These are phyloP conservation scores for Takifugu ocellatus DNA, from an alignment of 2,797 vertebrate genomes.

Conservation along the genomic window DNA sequence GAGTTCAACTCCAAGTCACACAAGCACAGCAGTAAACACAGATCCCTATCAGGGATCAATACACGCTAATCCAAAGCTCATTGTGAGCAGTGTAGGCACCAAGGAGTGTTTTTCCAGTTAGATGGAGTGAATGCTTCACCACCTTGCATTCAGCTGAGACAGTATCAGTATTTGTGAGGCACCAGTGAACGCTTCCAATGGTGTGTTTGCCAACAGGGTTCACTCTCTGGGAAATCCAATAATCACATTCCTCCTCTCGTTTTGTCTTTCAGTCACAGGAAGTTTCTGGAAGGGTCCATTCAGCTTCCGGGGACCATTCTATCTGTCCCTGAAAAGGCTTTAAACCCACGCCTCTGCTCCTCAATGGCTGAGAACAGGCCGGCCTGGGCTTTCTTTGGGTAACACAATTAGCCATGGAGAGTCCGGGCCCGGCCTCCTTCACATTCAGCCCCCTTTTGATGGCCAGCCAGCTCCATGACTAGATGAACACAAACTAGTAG, in stretches of 20 bases:
- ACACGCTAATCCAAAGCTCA: conserved; percentile 35
- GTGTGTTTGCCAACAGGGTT: conserved; percentile 69
- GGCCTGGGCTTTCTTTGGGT: conserved; percentile 64
- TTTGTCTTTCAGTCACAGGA: conserved; percentile 59
- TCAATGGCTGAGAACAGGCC: conserved; percentile 73
- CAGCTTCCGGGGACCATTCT: conserved; percentile 60
- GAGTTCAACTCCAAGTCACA: conserved; percentile 13
- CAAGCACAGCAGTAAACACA: conserved; percentile 30
- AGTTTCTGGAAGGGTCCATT: conserved; percentile 70
- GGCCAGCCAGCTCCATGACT: conserved; percentile 63
- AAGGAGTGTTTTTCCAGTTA: conserved; percentile 14
- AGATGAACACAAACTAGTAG: conserved; percentile 60
- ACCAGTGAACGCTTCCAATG: conserved; percentile 46
- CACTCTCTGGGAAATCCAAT: conserved; percentile 58
- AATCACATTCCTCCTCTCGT: conserved; percentile 64
- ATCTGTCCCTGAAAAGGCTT: conserved; percentile 65
- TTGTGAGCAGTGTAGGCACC: conserved; percentile 3
- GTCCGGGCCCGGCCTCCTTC: conserved; percentile 50
- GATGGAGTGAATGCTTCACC: conserved; percentile 19
- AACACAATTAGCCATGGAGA: conserved; percentile 78
- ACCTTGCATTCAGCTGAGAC: conserved; percentile 29
- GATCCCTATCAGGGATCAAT: conserved; percentile 37
- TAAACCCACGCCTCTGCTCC: conserved; percentile 50
- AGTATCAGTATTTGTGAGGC: conserved; percentile 49
- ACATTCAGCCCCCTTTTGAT: conserved; percentile 65